Conservation (phyloP, 2,797 vertebrate species). For the Eurystomus glaucurus region DNA sequence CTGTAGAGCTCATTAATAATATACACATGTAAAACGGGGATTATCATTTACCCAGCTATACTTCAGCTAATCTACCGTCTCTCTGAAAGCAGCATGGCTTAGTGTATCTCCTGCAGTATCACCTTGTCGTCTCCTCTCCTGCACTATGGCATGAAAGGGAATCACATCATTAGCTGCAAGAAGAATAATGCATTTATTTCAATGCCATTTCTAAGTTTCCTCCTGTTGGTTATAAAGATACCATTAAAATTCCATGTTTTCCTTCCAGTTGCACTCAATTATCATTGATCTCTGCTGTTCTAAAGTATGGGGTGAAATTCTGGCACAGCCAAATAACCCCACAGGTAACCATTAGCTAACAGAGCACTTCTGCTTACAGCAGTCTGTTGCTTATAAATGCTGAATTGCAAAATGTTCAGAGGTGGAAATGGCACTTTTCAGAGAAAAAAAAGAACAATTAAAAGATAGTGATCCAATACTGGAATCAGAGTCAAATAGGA, state of each 20-base stretch:
- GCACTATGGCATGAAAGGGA: neutral
- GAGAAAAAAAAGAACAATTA: neutral
- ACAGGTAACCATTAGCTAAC: neutral
- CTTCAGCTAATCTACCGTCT: neutral
- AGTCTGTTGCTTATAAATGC: neutral
- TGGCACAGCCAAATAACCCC: neutral
- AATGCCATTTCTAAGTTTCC: neutral
- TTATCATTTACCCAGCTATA: neutral
- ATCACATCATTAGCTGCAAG: neutral
- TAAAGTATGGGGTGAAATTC: neutral
- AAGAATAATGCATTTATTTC: neutral
- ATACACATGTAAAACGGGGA: neutral
- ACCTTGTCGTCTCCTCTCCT: neutral
- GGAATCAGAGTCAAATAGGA: neutral
- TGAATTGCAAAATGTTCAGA: neutral
- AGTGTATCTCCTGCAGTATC: neutral
- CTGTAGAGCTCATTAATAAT: neutral
- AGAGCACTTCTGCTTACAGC: neutral
- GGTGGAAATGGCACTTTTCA: neutral
- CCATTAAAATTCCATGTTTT: neutral
- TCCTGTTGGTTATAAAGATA: neutral
- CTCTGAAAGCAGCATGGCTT: neutral
- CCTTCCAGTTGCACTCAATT: neutral
- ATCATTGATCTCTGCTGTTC: neutral
- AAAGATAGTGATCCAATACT: neutral